Conservation (phyloP, 30 jellyfish, hydroid and myxozoan genomes). For the Cassiopea andromeda region DNA sequence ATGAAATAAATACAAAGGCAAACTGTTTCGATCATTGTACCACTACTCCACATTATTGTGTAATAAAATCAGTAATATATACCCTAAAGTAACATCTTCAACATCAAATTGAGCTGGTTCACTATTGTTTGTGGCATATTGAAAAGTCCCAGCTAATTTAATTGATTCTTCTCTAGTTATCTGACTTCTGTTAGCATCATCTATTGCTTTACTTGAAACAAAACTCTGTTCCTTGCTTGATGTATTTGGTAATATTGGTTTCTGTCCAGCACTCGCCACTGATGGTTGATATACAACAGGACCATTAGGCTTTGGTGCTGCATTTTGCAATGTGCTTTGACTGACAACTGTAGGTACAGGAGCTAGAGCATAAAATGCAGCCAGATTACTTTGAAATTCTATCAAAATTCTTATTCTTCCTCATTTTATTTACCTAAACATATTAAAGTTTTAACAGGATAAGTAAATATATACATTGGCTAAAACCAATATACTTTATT, state of each 20-base stretch:
- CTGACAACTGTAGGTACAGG: slow-evolving; percentile 12
- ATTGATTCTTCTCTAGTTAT: slow-evolving; percentile 36
- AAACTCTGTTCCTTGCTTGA: not conserved
- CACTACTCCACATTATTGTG: not conserved
- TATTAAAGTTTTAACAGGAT: too few species aligned
- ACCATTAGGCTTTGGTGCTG: not conserved
- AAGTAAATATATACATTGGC: too few species aligned
- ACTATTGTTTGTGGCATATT: slow-evolving; percentile 48
- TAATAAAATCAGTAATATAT: not conserved
- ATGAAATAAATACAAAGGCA: too few species aligned
- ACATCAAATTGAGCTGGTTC: slow-evolving; percentile 47
- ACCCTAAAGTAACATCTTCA: slow-evolving; percentile 31
- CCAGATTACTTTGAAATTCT: not conserved
- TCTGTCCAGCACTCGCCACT: not conserved
- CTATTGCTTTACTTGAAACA: not conserved
- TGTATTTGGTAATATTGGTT: not conserved
- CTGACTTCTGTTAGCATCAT: not conserved
- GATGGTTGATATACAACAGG: slow-evolving; percentile 5
- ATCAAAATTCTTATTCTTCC: not conserved
- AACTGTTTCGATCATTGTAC: too few species aligned
- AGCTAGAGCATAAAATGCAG: not conserved
- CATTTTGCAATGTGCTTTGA: not conserved
- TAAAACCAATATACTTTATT: too few species aligned
- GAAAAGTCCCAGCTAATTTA: slow-evolving; percentile 59
- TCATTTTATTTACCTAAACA: too few species aligned